Conservation (phyloP, 2,888 invertebrate genomes). For the Tetragnatha montana region DNA sequence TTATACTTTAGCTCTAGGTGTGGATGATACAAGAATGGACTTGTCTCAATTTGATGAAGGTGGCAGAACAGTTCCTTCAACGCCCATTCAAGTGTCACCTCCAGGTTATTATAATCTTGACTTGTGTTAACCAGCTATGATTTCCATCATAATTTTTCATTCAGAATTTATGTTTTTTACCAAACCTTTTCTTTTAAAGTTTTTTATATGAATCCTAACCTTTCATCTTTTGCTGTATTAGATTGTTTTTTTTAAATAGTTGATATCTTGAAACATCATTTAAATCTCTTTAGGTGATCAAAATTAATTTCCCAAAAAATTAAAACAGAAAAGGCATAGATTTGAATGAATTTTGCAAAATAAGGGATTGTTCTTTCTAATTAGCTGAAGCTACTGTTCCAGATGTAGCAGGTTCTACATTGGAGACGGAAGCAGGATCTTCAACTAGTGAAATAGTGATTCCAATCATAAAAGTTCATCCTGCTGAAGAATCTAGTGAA, state of each 20-base stretch:
- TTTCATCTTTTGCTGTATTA: background rate
- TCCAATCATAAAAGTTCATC: conserved; percentile 50
- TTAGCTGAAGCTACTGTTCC: conserved; percentile 52
- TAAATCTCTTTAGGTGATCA: background rate
- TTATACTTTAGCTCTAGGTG: conserved; percentile 75
- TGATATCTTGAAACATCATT: background rate
- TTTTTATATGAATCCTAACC: background rate
- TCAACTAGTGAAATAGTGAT: conserved; percentile 20
- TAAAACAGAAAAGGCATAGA: background rate
- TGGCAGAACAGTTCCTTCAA: conserved; percentile 83
- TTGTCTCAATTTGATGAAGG: conserved; percentile 82
- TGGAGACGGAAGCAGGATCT: conserved; percentile 12
- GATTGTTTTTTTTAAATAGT: too few relatives aligned
- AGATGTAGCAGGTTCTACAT: conserved; percentile 18
- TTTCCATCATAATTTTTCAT: too few relatives aligned
- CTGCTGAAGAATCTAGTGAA: conserved; percentile 47
- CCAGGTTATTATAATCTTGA: conserved; percentile 75
- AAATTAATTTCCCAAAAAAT: background rate
- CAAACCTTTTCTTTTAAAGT: too few relatives aligned
- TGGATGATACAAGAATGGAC: conserved; percentile 87
- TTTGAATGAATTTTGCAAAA: background rate
- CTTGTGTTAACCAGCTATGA: background rate
- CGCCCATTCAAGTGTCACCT: conserved; percentile 82
- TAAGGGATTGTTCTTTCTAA: background rate
- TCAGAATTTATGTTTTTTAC: too few relatives aligned